Evolutionary conservation across 2,797 vertebrate genomes (phyloP).

Genomic region (Okamejei kenojei): DNA sequence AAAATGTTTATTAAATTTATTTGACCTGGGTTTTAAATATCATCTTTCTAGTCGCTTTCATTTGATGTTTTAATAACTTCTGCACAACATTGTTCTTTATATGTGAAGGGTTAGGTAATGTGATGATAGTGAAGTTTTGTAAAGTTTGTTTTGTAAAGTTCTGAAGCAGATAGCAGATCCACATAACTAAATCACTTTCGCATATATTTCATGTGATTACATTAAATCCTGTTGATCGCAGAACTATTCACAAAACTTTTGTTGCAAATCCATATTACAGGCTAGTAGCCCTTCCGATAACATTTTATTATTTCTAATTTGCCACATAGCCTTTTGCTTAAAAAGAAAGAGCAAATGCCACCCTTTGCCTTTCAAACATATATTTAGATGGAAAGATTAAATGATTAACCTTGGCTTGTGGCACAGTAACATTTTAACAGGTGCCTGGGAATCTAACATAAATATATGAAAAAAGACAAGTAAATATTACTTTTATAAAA

Average conservation of each 20-base stretch:
- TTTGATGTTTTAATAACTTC: background rate
- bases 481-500: background rate
- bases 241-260: background rate
- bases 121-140: too few relatives aligned
- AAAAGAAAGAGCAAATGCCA: background rate
- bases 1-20: background rate
- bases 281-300: background rate
- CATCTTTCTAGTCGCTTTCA: background rate
- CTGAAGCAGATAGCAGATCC: background rate
- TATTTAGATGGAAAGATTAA: background rate
- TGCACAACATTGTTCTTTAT: background rate
- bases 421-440: background rate
- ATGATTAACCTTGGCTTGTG: background rate
- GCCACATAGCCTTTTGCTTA: background rate
- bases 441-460: background rate
- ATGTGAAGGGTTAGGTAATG: background rate
- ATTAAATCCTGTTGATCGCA: background rate
- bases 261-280: background rate
- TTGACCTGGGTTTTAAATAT: background rate
- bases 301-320: background rate
- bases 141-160: background rate
- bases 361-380: background rate
- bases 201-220: background rate
- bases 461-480: background rate
- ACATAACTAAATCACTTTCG: background rate